Conservation (phyloP, 2,797 vertebrate genomes). For the Melanotaenia maccullochi region DNA sequence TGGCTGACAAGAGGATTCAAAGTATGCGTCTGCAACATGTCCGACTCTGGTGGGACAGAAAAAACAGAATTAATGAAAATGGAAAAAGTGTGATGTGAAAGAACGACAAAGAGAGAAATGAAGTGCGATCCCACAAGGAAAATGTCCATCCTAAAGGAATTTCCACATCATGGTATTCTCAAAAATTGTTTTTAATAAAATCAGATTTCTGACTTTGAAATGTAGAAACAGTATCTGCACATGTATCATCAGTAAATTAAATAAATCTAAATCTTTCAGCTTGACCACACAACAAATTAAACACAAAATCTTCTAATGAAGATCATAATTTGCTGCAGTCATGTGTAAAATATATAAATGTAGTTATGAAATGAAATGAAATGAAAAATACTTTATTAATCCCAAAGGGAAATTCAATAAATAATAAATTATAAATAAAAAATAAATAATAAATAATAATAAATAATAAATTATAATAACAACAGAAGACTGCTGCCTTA, state of each 20-base stretch:
- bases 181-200: not conserved
- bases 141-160: conserved; percentile 24
- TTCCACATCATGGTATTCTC: not conserved
- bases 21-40: not conserved
- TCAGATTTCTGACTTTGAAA: not conserved
- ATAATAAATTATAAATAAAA: no score
- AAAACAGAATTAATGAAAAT: conserved; percentile 31
- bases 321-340: not conserved
- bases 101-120: conserved; percentile 17
- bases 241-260: not conserved
- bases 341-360: not conserved
- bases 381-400: no score
- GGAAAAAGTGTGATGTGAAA: conserved; percentile 39
- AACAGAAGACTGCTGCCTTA: not conserved
- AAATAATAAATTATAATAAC: no score
- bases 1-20: conserved; percentile 20
- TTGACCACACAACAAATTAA: not conserved
- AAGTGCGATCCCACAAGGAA: conserved; percentile 39
- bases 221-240: not conserved
- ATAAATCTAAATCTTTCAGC: not conserved
- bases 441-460: no score
- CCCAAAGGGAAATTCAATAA: no score
- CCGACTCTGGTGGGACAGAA: conserved; percentile 10
- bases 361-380: no score
- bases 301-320: not conserved